A percentile compares a stretch with the other conserved stretches of the same genome.
phyloP scores from a whole-genome alignment of 2,113 vertebrate species.

The Puntigrus tetrazona region DNA sequence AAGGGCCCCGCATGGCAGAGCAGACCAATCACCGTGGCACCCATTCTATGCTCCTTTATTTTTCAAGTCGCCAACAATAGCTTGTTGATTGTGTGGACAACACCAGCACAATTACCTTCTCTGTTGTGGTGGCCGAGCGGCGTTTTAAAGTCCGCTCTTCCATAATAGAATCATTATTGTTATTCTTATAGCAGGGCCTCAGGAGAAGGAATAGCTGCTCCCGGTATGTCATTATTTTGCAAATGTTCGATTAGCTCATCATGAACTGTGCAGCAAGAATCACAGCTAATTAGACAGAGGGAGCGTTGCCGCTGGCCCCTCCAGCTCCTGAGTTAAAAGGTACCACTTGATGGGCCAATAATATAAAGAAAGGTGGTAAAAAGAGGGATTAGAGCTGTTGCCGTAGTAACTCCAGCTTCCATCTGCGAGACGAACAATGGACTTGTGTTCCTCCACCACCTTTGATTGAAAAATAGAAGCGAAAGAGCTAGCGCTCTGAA shows the following conservation, averaged over 20 bases:
- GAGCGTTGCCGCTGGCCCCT: conserved; percentile 82
- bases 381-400: conserved; percentile 97
- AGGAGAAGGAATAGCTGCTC: conserved; percentile 89
- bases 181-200: conserved; percentile 91
- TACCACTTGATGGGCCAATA: conserved; percentile 92
- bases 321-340: conserved; percentile 94
- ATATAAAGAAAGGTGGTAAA: conserved; percentile 93
- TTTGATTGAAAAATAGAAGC: conserved; percentile 86
- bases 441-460: conserved; percentile 96
- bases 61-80: conserved; percentile 97
- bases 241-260: conserved; percentile 98
- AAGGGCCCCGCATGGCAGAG: conserved; percentile 85
- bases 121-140: conserved; percentile 92
- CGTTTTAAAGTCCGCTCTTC: conserved; percentile 93
- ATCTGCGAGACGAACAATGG: conserved; percentile 95
- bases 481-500: conserved; percentile 84
- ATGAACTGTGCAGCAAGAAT: conserved; percentile 92
- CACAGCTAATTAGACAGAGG: conserved; percentile 90
- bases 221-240: conserved; percentile 95
- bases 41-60: conserved; percentile 90
- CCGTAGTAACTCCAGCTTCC: conserved; percentile 99
- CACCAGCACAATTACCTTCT: conserved; percentile 95
- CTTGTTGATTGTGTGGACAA: conserved; percentile 99
- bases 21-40: conserved; percentile 94
- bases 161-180: conserved; percentile 99